These are phyloP conservation scores for Pogonomyrmex californicus DNA, from an alignment of 1,140 invertebrate genomes.

Conservation along the genomic window DNA sequence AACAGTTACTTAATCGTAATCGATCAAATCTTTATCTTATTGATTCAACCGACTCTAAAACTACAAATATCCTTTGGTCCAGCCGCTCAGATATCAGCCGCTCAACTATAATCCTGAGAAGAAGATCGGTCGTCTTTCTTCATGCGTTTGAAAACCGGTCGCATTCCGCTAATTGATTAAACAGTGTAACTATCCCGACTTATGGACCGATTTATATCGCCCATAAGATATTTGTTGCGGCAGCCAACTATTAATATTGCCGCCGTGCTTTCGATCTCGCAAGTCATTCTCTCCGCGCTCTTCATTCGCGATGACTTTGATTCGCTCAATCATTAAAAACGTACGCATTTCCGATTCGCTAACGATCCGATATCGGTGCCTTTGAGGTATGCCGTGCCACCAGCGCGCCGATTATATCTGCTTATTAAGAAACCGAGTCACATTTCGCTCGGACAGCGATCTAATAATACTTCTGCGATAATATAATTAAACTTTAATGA, in stretches of 20 bases:
- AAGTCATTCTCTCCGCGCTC: background rate
- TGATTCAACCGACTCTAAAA: background rate
- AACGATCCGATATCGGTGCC: slow-evolving; percentile 65
- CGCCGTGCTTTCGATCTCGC: slow-evolving; percentile 19
- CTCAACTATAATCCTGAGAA: slow-evolving; percentile 34
- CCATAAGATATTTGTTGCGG: slow-evolving; percentile 80
- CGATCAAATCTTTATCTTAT: slow-evolving; percentile 7
- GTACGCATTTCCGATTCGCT: slow-evolving; percentile 67
- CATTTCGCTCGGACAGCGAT: slow-evolving; percentile 35
- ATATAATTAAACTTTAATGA: slow-evolving; percentile 60
- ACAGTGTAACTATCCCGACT: slow-evolving; percentile 80
- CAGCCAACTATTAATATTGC: slow-evolving; percentile 68
- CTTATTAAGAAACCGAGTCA: slow-evolving; percentile 44
- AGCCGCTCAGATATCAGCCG: slow-evolving; percentile 31
- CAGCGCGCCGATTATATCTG: slow-evolving; percentile 8
- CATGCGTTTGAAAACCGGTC: slow-evolving; percentile 72
- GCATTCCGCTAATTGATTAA: slow-evolving; percentile 81
- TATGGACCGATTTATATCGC: slow-evolving; percentile 81
- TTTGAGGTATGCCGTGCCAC: slow-evolving; percentile 62
- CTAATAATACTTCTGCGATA: slow-evolving; percentile 63
- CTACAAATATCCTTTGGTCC: slow-evolving; percentile 12
- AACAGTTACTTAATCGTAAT: slow-evolving; percentile 17
- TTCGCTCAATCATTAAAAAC: slow-evolving; percentile 68
- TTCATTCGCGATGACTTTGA: slow-evolving; percentile 46
- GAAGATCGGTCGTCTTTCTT: slow-evolving; percentile 46